These are phyloP conservation scores for Tarsius wallacei DNA, from an alignment of 2,797 vertebrate species.

Conservation along the genomic window DNA sequence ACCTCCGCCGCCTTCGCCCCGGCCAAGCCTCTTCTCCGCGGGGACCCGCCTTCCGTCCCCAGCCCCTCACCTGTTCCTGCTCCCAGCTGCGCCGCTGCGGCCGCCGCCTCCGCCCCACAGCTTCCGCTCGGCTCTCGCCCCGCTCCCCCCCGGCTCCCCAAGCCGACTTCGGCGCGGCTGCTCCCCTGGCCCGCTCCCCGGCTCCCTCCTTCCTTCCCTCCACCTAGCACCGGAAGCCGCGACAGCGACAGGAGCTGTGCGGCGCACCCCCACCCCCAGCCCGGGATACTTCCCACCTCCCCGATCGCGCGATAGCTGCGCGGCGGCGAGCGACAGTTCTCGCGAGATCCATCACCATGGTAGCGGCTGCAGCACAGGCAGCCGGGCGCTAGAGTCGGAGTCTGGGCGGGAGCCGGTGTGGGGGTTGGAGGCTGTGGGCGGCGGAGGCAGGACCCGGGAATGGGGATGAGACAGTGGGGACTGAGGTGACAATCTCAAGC, in stretches of 20 bases:
- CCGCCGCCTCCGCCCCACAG: conserved; percentile 73
- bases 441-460: neutral
- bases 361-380: conserved; percentile 82
- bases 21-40: neutral
- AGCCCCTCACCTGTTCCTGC: conserved; percentile 78
- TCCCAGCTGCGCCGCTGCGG: conserved; percentile 63
- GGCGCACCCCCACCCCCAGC: conserved; percentile 72
- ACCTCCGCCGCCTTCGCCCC: neutral
- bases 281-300: conserved; percentile 82
- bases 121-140: conserved; percentile 42
- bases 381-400: neutral
- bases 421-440: neutral
- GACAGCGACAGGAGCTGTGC: conserved; percentile 70
- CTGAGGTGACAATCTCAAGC: neutral
- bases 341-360: conserved; percentile 86
- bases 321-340: conserved; percentile 66
- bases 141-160: conserved; percentile 48
- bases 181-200: conserved; percentile 64
- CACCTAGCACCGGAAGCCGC: conserved; percentile 85
- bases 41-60: conserved; percentile 65
- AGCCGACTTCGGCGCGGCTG: conserved; percentile 44
- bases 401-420: conserved; percentile 9
- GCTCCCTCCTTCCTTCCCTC: conserved; percentile 77
- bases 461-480: neutral
- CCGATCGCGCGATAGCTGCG: conserved; percentile 81